Conservation (phyloP, 2,797 vertebrate species). For the Eulemur coronatus region DNA sequence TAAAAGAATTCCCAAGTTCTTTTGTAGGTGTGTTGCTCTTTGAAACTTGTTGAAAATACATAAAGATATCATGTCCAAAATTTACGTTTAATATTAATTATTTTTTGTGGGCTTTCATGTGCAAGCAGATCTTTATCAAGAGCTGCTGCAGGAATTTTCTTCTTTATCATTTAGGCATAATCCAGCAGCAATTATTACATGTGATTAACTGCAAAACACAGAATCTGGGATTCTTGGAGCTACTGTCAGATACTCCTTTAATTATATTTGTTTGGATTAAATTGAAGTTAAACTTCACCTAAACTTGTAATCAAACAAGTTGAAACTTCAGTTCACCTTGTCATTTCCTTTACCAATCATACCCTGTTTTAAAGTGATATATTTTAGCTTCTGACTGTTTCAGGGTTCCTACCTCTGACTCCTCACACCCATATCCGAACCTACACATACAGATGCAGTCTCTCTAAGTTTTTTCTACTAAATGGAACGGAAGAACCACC, state of each 20-base stretch:
- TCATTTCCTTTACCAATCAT: neutral
- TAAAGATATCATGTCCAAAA: neutral
- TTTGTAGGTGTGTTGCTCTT: neutral
- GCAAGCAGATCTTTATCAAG: neutral
- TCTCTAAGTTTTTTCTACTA: neutral
- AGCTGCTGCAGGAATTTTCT: neutral
- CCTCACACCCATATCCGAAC: neutral
- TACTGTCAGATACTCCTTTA: neutral
- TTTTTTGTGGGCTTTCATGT: neutral
- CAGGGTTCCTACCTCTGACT: neutral
- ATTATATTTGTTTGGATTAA: neutral
- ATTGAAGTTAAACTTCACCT: neutral
- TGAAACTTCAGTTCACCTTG: neutral
- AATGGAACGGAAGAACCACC: neutral
- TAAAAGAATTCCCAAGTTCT: neutral
- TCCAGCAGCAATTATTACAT: neutral
- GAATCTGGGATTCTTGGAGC: neutral
- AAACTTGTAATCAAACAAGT: neutral
- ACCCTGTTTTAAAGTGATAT: neutral
- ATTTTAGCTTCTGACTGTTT: neutral
- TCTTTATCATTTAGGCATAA: neutral
- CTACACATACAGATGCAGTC: rapidly evolving
- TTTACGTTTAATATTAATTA: neutral
- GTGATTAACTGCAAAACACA: neutral
- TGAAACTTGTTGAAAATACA: neutral